Conservation (phyloP, 2,113 vertebrate species). For the Lophura nycthemera region DNA sequence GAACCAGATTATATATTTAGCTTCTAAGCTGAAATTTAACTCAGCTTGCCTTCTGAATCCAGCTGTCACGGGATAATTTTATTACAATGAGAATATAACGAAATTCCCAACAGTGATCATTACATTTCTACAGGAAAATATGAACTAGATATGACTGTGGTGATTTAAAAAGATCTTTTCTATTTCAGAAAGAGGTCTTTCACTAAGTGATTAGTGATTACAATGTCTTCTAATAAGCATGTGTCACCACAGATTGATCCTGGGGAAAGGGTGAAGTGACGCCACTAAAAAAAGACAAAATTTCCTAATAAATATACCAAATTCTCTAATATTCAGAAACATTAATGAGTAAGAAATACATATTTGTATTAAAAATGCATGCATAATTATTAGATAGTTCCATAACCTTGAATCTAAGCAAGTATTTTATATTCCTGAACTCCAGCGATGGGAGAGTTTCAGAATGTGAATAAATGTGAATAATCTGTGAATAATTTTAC, state of each 20-base stretch:
- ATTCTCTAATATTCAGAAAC: neutral
- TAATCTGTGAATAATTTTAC: neutral
- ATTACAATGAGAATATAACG: neutral
- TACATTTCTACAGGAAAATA: neutral
- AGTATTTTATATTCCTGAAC: neutral
- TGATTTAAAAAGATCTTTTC: neutral
- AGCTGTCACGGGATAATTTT: neutral
- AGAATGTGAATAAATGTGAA: neutral
- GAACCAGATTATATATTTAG: neutral
- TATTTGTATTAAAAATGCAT: neutral
- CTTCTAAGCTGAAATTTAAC: neutral
- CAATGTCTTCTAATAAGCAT: accelerated
- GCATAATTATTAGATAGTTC: neutral
- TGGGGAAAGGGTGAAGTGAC: neutral
- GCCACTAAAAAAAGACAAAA: neutral
- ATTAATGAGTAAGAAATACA: neutral
- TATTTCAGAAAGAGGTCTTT: neutral
- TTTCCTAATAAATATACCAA: neutral
- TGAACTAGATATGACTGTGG: neutral
- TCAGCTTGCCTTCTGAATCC: neutral
- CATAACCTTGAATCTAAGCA: neutral
- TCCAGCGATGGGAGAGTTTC: neutral
- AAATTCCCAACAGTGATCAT: neutral
- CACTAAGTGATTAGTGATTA: neutral
- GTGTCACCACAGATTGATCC: neutral